A percentile compares a stretch with the other conserved stretches of the same genome.
These are phyloP conservation scores for Columbina picui DNA, from an alignment of 2,113 vertebrate species.

Conservation along the genomic window DNA sequence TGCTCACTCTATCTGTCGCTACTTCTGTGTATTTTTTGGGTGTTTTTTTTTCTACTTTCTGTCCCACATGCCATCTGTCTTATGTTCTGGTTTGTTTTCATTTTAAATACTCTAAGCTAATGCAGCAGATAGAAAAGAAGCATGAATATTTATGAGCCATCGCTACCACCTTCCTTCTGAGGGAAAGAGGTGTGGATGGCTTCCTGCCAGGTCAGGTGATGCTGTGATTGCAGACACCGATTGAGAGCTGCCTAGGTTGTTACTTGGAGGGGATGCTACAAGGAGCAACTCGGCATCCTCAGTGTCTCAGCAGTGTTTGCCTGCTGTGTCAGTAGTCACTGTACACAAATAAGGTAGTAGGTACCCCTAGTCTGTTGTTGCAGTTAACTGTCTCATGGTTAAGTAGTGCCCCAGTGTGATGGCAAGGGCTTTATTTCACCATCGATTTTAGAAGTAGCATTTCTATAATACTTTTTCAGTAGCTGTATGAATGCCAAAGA, in stretches of 20 bases:
- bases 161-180: not conserved
- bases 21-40: not conserved
- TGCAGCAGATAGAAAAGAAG: not conserved
- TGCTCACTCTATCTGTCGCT: not conserved
- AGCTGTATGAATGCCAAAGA: not conserved
- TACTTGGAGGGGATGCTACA: not conserved
- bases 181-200: not conserved
- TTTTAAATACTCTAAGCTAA: not conserved
- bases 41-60: not conserved
- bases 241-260: not conserved
- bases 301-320: not conserved
- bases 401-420: not conserved
- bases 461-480: not conserved
- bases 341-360: not conserved
- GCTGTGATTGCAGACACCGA: not conserved
- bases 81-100: conserved; percentile 29
- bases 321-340: not conserved
- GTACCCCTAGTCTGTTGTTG: not conserved
- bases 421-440: not conserved
- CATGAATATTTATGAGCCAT: not conserved
- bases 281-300: fast-evolving
- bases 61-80: conserved; percentile 18
- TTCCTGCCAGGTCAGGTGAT: not conserved
- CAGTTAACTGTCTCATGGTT: not conserved
- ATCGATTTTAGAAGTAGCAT: not conserved